A percentile compares a stretch with the other conserved stretches of the same genome.
phyloP scores from a whole-genome alignment of 1,140 invertebrate genomes.

The Calycopis cecrops region DNA sequence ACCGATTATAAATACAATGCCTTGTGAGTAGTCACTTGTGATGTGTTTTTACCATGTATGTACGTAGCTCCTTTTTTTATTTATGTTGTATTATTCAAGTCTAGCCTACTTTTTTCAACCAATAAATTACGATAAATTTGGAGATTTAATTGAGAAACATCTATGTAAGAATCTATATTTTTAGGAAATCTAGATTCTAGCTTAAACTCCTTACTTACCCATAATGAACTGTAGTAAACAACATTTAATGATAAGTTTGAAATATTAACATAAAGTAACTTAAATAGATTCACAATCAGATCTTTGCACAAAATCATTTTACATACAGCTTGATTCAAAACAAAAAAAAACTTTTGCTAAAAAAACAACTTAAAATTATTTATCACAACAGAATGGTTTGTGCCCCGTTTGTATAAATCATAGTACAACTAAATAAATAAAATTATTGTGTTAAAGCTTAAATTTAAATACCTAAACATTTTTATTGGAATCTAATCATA shows the following conservation, averaged over 20 bases:
- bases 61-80: too few relatives aligned
- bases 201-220: neutral
- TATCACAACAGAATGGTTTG: slow-evolving; percentile 70
- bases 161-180: neutral
- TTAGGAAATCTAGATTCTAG: too few relatives aligned
- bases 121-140: neutral
- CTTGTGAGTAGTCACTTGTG: too few relatives aligned
- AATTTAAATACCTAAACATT: slow-evolving; percentile 21
- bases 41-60: too few relatives aligned
- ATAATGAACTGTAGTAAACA: neutral
- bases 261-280: slow-evolving; percentile 5
- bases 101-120: too few relatives aligned
- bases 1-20: too few relatives aligned
- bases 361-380: slow-evolving; percentile 65
- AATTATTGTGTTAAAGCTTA: slow-evolving; percentile 43
- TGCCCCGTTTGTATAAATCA: slow-evolving; percentile 22
- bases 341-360: slow-evolving; percentile 27
- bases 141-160: neutral
- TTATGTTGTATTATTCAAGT: too few relatives aligned
- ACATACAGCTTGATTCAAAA: slow-evolving; percentile 1
- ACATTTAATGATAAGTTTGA: slow-evolving; percentile 5
- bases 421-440: slow-evolving; percentile 21
- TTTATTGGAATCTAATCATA: slow-evolving; percentile 17
- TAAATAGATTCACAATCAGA: slow-evolving; percentile 7
- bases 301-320: slow-evolving; percentile 40